Base-by-base conservation (phyloP, 92 coral and sea anemone genomes). In the Epizoanthus ramosus region DNA sequence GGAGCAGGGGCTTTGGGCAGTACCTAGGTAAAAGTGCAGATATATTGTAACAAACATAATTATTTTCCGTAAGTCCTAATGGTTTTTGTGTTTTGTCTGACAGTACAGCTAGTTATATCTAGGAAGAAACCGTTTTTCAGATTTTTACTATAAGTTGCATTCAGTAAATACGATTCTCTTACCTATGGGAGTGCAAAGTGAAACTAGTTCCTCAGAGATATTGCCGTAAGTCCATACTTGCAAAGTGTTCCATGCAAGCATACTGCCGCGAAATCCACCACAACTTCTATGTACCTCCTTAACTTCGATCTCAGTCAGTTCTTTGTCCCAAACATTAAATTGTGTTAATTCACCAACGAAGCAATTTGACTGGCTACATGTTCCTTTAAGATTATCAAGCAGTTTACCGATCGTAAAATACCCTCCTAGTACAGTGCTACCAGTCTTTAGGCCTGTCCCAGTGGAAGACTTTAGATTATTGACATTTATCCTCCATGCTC, bases 261-360 rank as follows among this genome's bases (percentile, higher is more conserved):
- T 16, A 19, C n/a, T 57, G 50, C 80, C 80, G 4, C 45, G 28
- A 14, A 18, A 25, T 57, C 19, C 67, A 57, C 50, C 66, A 28
- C 80, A 74, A 19, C 66, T 33, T 8, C 80, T 28, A 12, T 74
- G 80, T 22, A 74, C 53, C 21, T 74, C 24, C 3, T 57, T 19
- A 17, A 57, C 15, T n/a, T 74, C 65, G 7, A 0, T n/a, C 8
- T 57, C 67, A 1, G 19, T n/a, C 68, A 74, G n/a, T 8, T 50
- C 37, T 7, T 12, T 74, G 8, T 74, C 68, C 80, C 80, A 74
- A 31, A 74, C 18, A 33, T 74, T 33, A 18, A 74, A 74, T 12
- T 74, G 60, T 31, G 80, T 74, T 13, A 74, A 17, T 19, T 74
- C 80, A 74, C 80, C 80, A 57, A 74, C 8, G 13, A 57, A 74